A percentile compares a stretch with the other conserved stretches of the same genome.
Conservation (phyloP, 2,888 invertebrate genomes). For the Torymus tubicola region DNA sequence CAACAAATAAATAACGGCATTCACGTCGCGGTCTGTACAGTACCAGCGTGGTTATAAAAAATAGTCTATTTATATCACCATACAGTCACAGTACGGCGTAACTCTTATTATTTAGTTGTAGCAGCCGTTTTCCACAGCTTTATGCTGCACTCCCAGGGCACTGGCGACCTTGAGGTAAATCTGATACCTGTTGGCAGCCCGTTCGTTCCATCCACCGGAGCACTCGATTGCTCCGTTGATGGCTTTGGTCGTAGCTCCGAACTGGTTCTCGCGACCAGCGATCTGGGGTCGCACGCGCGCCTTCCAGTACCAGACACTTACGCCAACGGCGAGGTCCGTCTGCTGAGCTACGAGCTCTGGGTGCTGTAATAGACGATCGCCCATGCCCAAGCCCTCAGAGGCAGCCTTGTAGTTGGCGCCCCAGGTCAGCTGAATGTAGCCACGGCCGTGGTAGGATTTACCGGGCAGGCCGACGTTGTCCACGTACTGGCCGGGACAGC, state of each 20-base stretch:
- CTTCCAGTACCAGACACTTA: conserved; percentile 44
- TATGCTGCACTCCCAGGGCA: not conserved
- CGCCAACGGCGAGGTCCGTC: conserved; percentile 15
- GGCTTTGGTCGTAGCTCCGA: conserved; percentile 35
- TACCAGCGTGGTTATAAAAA: no score
- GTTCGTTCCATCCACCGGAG: not conserved
- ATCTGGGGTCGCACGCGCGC: conserved; percentile 8
- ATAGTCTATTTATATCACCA: no score
- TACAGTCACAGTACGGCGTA: no score
- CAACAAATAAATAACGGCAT: no score
- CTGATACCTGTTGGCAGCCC: conserved; percentile 25
- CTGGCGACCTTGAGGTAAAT: conserved; percentile 36
- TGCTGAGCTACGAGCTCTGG: conserved; percentile 40
- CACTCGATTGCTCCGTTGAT: conserved; percentile 42
- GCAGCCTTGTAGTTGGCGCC: conserved; percentile 43
- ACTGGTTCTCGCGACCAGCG: not conserved
- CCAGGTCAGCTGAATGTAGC: conserved; percentile 50
- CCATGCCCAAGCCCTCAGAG: conserved; percentile 36
- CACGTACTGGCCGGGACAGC: not conserved
- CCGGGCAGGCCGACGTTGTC: conserved; percentile 44
- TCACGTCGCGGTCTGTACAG: no score
- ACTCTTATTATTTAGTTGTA: conserved; percentile 46
- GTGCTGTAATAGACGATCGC: conserved; percentile 20
- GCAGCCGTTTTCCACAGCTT: conserved; percentile 36
- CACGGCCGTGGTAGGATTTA: conserved; percentile 42